Conservation (phyloP, 1,140 invertebrate genomes). For the Drosophila auraria region DNA sequence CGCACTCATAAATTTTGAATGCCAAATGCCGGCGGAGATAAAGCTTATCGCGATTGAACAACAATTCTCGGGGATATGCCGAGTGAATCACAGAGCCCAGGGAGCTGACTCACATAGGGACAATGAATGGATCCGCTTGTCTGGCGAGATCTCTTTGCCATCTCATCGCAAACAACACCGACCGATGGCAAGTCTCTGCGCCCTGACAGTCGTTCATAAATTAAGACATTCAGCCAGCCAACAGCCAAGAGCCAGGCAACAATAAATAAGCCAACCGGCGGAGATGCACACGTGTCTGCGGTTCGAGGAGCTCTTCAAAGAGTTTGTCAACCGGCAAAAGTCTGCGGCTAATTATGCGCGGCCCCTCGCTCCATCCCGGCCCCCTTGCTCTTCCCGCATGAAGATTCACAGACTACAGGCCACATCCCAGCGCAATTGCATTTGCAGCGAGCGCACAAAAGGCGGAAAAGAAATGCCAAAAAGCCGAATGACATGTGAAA, state of each 20-base stretch:
- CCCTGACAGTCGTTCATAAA: conserved; percentile 75
- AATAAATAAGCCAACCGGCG: conserved; percentile 71
- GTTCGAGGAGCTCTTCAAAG: conserved; percentile 70
- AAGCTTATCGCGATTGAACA: conserved; percentile 66
- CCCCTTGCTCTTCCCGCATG: conserved; percentile 7
- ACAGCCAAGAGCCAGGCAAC: conserved; percentile 22
- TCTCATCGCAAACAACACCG: conserved; percentile 39
- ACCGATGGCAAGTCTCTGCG: conserved; percentile 41
- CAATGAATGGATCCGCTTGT: conserved; percentile 57
- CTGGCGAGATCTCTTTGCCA: conserved; percentile 19
- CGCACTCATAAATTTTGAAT: conserved; percentile 62
- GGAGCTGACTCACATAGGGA: conserved; percentile 37
- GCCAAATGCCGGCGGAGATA: conserved; percentile 58
- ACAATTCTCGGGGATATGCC: conserved; percentile 58
- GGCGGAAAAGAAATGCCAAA: conserved; percentile 74
- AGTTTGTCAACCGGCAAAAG: conserved; percentile 80
- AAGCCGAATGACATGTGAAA: conserved; percentile 81
- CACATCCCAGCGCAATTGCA: conserved; percentile 32
- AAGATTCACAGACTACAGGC: conserved; percentile 13
- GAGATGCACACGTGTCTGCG: conserved; percentile 51
- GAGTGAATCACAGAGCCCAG: conserved; percentile 22
- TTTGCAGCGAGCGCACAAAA: conserved; percentile 68
- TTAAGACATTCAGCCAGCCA: conserved; percentile 66
- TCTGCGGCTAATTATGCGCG: conserved; percentile 81
- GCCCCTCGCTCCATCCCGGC: background rate